Evolutionary conservation across 2,113 vertebrate species (phyloP).

Genomic region (Toxotes chatareus): DNA sequence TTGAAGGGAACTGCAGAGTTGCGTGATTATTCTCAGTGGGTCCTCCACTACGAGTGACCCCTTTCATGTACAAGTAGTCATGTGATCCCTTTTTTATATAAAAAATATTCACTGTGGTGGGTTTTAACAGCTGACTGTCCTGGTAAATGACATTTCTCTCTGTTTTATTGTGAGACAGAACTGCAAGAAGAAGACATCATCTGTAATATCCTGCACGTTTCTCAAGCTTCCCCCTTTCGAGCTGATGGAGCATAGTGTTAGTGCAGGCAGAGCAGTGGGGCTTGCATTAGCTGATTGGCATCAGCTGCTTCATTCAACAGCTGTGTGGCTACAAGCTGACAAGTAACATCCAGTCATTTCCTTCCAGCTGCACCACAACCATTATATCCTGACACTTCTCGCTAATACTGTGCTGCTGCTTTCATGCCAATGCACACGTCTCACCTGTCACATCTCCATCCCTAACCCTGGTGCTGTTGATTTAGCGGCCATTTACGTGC

Average conservation of each 20-base stretch:
- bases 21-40: background rate
- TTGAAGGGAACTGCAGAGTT: background rate
- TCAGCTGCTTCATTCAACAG: slow-evolving; percentile 28
- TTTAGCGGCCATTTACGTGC: background rate
- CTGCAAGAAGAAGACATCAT: background rate
- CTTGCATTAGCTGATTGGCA: slow-evolving; percentile 13
- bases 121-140: too few species aligned
- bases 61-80: background rate
- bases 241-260: background rate
- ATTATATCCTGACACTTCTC: background rate
- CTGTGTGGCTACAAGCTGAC: slow-evolving; percentile 8
- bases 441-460: background rate
- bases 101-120: slow-evolving; percentile 3
- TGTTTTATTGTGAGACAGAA: background rate
- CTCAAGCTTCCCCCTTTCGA: background rate
- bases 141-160: background rate
- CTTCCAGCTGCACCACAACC: background rate
- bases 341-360: background rate
- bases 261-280: background rate
- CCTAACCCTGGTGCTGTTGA: background rate
- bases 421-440: background rate
- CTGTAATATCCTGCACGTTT: background rate
- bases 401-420: background rate
- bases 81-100: background rate
- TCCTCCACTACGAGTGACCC: background rate